Base-by-base conservation (phyloP, 92 coral and sea anemone genomes). In the Plumapathes pennacea region DNA sequence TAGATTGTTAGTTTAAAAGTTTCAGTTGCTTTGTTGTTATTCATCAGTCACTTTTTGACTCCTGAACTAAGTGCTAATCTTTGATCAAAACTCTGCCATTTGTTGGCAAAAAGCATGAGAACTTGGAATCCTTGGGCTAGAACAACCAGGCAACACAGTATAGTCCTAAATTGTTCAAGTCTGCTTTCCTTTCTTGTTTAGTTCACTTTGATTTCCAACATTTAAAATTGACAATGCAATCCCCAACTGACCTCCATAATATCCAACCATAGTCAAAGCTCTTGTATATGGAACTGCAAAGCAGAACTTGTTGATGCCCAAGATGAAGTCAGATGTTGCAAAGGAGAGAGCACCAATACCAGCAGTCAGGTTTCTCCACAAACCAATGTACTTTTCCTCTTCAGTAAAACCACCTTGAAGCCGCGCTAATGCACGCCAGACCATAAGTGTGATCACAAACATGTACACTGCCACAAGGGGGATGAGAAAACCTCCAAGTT, bases 211-310 rank as follows among this genome's bases (percentile, higher is more conserved):
- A 4, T 21, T 5, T 38, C 19, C 57, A 25, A 26, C 25, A 19
- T 40, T 38, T 25, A 65, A 32, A 13, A 78, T 74, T 6, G 88
- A 82, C 60, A 75, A 39, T 2, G 83, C 78, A 42, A 82, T 54
- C 7, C 78, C 83, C 30, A 82, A 52, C 48, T 82, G 83, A 4
- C 72, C 88, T 13, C 54, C 43, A 45, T 77, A 82, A 43, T 82
- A 82, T 0, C 78, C 75, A 29, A 72, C 60, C 88, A 82, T 82
- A 37, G 75, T 62, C 32, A 82, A 47, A 28, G 32, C 59, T 18
- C 77, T 62, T 0, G 83, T 68, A 48, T 52, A 32, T 3, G 76
- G 64, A 15, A 82, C 44, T 15, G 83, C 78, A 28, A 61, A 22
- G 32, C 38, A 47, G 42, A 70, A 82, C 33, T 82, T 82, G 30